A percentile compares a stretch with the other conserved stretches of the same genome.
Evolutionary conservation across 2,113 vertebrate genomes (phyloP).

Genomic region (Aspiorhynchus laticeps): DNA sequence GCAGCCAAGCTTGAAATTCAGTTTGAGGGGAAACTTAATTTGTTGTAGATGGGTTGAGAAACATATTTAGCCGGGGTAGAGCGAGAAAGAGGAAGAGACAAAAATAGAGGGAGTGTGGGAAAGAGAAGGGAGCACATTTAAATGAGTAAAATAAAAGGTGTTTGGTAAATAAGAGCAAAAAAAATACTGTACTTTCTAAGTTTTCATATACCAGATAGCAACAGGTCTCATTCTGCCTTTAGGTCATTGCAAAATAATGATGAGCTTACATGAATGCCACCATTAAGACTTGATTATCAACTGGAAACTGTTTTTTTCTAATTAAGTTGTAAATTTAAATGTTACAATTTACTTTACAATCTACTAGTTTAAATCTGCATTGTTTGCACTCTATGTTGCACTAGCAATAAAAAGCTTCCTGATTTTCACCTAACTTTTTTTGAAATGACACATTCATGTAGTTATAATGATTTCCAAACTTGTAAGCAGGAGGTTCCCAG

Average conservation of each 20-base stretch:
- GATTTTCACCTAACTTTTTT: background rate
- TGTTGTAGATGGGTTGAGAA: slow-evolving; percentile 95
- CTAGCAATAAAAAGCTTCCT: slow-evolving; percentile 55
- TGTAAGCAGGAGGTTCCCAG: background rate
- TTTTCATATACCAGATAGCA: slow-evolving; percentile 14
- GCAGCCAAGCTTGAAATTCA: slow-evolving; percentile 97
- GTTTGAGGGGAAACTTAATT: slow-evolving; percentile 96
- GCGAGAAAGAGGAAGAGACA: slow-evolving; percentile 48
- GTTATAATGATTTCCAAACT: slow-evolving; percentile 3
- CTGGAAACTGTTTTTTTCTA: background rate
- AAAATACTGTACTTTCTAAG: no score
- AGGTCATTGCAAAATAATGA: background rate
- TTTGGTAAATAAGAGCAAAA: slow-evolving; percentile 62
- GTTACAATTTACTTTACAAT: background rate
- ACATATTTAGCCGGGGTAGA: slow-evolving; percentile 87
- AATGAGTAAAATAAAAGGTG: slow-evolving; percentile 54
- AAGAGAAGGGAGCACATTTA: background rate
- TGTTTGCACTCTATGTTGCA: slow-evolving; percentile 70
- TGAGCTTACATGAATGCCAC: slow-evolving; percentile 55
- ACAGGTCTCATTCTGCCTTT: slow-evolving; percentile 45
- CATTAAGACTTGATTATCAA: background rate
- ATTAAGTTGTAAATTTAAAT: background rate
- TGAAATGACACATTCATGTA: background rate
- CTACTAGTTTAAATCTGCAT: slow-evolving; percentile 64
- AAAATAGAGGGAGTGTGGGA: slow-evolving; percentile 10